Conservation (phyloP, 2,113 vertebrate species). For the Lonchura striata region DNA sequence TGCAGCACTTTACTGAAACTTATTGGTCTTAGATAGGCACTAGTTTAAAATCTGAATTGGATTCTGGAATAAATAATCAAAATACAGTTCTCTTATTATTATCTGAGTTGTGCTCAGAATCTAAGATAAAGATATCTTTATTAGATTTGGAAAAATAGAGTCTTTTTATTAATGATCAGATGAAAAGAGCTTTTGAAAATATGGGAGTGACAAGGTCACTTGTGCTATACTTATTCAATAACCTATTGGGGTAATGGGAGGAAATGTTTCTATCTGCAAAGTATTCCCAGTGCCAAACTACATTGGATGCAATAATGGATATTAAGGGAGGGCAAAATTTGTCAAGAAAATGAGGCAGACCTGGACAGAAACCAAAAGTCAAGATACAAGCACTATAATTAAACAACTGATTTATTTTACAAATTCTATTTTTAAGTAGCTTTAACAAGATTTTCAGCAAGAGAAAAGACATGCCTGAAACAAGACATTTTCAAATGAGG, state of each 20-base stretch:
- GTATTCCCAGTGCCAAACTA: not conserved
- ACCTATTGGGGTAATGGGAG: not conserved
- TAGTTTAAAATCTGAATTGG: not conserved
- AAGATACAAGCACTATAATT: not conserved
- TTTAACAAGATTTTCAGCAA: not conserved
- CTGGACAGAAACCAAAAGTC: not conserved
- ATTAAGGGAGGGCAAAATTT: not conserved
- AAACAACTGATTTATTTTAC: not conserved
- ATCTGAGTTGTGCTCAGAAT: not conserved
- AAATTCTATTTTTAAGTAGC: not conserved
- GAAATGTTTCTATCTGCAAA: not conserved
- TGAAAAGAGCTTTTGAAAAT: not conserved
- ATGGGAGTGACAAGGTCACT: not conserved
- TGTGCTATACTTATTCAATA: not conserved
- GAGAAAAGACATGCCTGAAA: not conserved
- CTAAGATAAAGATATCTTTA: not conserved
- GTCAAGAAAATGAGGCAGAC: not conserved
- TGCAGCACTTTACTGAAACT: not conserved
- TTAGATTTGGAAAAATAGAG: not conserved
- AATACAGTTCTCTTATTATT: not conserved
- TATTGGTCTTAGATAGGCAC: not conserved
- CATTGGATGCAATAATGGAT: not conserved
- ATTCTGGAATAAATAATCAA: conserved; percentile 4
- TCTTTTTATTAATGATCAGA: not conserved
- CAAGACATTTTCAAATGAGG: not conserved